Evolutionary conservation across 2,797 vertebrate genomes (phyloP).

Genomic region (Mus minutoides): DNA sequence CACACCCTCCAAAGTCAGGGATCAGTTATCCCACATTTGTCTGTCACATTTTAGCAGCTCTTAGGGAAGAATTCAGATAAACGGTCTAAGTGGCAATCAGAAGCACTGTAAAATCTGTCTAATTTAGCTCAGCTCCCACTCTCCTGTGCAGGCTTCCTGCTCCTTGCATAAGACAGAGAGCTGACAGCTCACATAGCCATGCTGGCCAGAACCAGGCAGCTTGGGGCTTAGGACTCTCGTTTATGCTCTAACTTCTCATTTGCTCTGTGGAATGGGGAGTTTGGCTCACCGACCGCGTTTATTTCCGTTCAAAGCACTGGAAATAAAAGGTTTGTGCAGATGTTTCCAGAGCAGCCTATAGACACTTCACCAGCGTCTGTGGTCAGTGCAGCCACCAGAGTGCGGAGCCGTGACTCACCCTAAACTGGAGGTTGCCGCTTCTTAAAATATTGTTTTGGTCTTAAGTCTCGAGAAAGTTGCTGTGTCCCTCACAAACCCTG

Average conservation of each 20-base stretch:
- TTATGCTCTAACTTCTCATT: constrained; percentile 41
- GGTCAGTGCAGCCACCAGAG: constrained; percentile 75
- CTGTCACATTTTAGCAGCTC: constrained; percentile 10
- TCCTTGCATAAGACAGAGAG: neutral
- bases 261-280: constrained; percentile 72
- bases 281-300: constrained; percentile 80
- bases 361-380: constrained; percentile 79
- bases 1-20: constrained; percentile 7
- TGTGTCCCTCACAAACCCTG: constrained; percentile 14
- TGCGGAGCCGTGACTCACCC: constrained; percentile 81
- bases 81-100: constrained; percentile 44
- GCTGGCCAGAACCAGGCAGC: neutral
- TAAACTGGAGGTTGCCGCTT: constrained; percentile 75
- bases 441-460: constrained; percentile 84
- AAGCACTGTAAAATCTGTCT: constrained; percentile 16
- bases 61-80: constrained; percentile 58
- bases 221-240: neutral
- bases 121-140: neutral
- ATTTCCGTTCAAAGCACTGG: constrained; percentile 80
- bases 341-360: constrained; percentile 79
- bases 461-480: constrained; percentile 71
- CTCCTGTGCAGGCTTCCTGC: neutral
- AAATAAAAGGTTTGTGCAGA: constrained; percentile 85
- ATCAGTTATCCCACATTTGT: constrained; percentile 28
- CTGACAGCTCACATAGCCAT: neutral